Conservation (phyloP, 1,140 invertebrate genomes). For the Nephila pilipes region DNA sequence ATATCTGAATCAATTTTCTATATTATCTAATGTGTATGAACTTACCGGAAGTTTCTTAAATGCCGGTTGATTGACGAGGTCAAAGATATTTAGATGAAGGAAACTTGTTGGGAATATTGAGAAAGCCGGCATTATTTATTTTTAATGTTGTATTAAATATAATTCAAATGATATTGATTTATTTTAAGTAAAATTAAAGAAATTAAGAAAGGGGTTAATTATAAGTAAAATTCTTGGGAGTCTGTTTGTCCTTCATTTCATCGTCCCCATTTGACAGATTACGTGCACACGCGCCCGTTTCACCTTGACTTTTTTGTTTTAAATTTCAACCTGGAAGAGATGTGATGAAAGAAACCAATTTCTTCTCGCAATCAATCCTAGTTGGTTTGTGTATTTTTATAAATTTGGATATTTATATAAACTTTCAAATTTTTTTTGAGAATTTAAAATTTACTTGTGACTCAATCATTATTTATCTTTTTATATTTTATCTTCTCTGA, state of each 20-base stretch:
- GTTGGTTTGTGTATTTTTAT: too few relatives aligned
- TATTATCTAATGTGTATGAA: background rate
- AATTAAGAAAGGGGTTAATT: too few relatives aligned
- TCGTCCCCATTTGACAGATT: background rate
- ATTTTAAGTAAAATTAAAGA: too few relatives aligned
- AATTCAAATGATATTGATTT: too few relatives aligned
- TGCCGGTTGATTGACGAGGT: background rate
- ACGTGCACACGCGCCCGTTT: conserved; percentile 10
- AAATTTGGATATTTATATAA: too few relatives aligned
- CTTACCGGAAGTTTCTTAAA: background rate
- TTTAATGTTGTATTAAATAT: too few relatives aligned
- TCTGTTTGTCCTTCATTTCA: background rate
- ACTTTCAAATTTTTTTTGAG: too few relatives aligned
- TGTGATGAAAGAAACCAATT: too few relatives aligned
- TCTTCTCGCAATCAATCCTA: too few relatives aligned
- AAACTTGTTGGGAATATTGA: background rate
- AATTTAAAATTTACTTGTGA: too few relatives aligned
- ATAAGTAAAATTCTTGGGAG: background rate
- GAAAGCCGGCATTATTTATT: background rate
- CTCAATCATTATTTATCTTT: too few relatives aligned
- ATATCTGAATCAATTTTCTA: background rate
- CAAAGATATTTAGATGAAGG: background rate
- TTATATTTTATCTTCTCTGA: too few relatives aligned
- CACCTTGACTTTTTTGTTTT: background rate
- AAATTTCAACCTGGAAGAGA: background rate